phyloP scores from a whole-genome alignment of 2,888 invertebrate genomes.

The Pandemis heparana region DNA sequence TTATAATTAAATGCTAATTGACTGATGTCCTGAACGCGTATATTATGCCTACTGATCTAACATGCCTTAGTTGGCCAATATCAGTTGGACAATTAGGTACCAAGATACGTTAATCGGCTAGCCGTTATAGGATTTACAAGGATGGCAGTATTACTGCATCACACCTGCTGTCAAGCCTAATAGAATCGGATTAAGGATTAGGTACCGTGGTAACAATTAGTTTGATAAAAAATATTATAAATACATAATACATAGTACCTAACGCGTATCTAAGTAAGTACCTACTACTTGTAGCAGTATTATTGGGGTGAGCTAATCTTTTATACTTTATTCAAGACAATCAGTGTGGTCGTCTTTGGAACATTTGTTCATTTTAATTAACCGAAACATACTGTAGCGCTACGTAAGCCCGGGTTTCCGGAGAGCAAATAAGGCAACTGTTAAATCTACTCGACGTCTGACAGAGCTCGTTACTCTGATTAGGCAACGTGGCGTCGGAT shows the following conservation, averaged over 20 bases:
- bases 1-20: conserved; percentile 8
- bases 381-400: neutral
- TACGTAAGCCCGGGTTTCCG: neutral
- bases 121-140: neutral
- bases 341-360: neutral
- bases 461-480: conserved; percentile 37
- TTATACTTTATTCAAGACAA: neutral
- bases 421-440: conserved; percentile 32
- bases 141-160: neutral
- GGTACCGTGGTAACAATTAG: neutral
- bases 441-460: conserved; percentile 36
- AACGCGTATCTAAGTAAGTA: neutral
- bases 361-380: conserved; percentile 18
- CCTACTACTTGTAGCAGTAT: neutral
- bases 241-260: neutral
- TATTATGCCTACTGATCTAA: neutral
- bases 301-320: neutral
- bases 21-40: neutral
- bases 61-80: neutral
- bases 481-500: conserved; percentile 32
- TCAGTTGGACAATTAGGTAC: conserved; percentile 7
- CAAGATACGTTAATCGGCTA: neutral
- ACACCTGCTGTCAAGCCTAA: neutral
- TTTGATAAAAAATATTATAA: neutral
- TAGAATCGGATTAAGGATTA: neutral